phyloP scores from a whole-genome alignment of 2,888 invertebrate genomes.

The Frankliniella intonsa region DNA sequence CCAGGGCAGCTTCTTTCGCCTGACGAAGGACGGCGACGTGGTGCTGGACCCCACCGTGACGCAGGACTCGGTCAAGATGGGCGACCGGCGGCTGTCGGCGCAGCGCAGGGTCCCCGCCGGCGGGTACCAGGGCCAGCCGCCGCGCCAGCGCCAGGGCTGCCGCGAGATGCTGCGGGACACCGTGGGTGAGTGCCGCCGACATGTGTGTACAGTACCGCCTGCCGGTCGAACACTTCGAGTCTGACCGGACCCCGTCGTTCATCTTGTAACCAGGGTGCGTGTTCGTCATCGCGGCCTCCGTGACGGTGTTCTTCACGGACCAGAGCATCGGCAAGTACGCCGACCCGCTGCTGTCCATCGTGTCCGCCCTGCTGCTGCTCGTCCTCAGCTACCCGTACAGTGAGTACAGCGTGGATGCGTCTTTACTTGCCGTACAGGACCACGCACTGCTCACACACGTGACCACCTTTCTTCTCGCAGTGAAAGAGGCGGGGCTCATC shows the following conservation, averaged over 20 bases:
- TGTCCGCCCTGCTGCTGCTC: conserved; percentile 66
- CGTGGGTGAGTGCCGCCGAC: conserved; percentile 48
- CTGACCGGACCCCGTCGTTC: not conserved
- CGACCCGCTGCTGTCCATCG: conserved; percentile 70
- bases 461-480: conserved; percentile 49
- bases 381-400: conserved; percentile 76
- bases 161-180: conserved; percentile 60
- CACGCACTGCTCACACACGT: too few species aligned
- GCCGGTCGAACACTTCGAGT: not conserved
- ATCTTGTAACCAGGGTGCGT: conserved; percentile 56
- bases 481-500: conserved; percentile 83
- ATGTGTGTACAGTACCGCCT: too few species aligned
- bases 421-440: not conserved
- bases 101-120: conserved; percentile 43
- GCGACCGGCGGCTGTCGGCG: conserved; percentile 49
- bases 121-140: conserved; percentile 42
- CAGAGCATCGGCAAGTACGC: conserved; percentile 62
- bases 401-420: conserved; percentile 48
- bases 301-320: conserved; percentile 56
- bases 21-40: conserved; percentile 58
- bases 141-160: conserved; percentile 53
- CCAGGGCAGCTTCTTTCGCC: conserved; percentile 64
- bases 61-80: conserved; percentile 46
- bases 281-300: conserved; percentile 65
- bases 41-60: conserved; percentile 55